Percentiles rank a stretch among this genome's conserved stretches.
phyloP scores from a whole-genome alignment of 2,888 invertebrate species.

The Lamellibrachia satsuma region DNA sequence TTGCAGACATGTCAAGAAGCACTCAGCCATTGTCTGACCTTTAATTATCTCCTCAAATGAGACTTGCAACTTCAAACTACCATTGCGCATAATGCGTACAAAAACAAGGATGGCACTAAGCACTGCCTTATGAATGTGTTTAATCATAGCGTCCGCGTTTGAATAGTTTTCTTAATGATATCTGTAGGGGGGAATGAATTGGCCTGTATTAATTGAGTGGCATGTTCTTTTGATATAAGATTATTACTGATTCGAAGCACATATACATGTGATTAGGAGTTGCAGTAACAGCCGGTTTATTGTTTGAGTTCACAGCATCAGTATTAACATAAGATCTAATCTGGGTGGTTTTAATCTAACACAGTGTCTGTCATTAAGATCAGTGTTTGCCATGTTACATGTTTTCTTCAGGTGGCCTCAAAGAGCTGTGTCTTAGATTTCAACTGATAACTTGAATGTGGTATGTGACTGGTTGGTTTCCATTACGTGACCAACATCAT shows the following conservation, averaged over 20 bases:
- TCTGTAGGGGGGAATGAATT: neutral
- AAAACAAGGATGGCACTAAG: neutral
- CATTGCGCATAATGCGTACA: neutral
- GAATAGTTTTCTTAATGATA: conserved; percentile 6
- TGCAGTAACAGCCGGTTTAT: neutral
- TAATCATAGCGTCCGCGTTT: neutral
- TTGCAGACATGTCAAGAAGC: neutral
- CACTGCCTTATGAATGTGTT: neutral
- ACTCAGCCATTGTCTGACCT: neutral
- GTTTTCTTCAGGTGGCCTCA: neutral
- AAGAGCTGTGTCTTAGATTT: neutral
- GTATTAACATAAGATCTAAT: conserved; percentile 5
- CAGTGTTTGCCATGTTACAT: neutral
- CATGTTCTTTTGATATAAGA: neutral
- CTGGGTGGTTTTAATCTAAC: neutral
- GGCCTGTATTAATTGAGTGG: conserved; percentile 8
- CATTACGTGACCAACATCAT: neutral
- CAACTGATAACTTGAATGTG: neutral
- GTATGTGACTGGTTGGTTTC: neutral
- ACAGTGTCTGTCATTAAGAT: neutral
- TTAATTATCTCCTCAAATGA: conserved; percentile 3
- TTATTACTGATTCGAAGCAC: neutral
- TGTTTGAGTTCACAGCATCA: neutral
- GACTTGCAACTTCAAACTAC: neutral
- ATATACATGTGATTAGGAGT: neutral